phyloP scores from a whole-genome alignment of 2,888 invertebrate genomes.

The Papilio gigon region DNA sequence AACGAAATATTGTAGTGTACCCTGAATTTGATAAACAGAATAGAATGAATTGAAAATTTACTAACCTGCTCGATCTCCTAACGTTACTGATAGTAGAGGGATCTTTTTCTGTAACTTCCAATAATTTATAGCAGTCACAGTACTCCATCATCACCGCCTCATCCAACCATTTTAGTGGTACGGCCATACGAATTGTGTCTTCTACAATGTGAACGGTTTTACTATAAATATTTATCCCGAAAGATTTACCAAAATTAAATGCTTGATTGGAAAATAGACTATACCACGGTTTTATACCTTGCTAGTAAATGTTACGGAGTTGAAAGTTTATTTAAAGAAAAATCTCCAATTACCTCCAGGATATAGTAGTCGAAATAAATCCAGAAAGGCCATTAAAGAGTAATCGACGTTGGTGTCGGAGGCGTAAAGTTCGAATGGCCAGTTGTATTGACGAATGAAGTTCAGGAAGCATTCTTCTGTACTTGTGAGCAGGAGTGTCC shows the following conservation, averaged over 20 bases:
- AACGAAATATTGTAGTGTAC: no score
- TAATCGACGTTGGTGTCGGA: slow-evolving; percentile 53
- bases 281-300: no score
- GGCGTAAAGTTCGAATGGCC: slow-evolving; percentile 71
- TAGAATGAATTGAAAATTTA: slow-evolving; percentile 22
- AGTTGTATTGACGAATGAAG: slow-evolving; percentile 58
- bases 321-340: not conserved
- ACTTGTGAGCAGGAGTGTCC: slow-evolving; percentile 59
- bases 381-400: slow-evolving; percentile 67
- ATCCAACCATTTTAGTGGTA: slow-evolving; percentile 67
- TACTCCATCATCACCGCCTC: slow-evolving; percentile 54
- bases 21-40: no score
- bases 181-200: slow-evolving; percentile 57
- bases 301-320: no score
- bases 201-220: slow-evolving; percentile 50
- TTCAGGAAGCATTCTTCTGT: slow-evolving; percentile 55
- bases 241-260: not conserved
- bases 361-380: slow-evolving; percentile 66
- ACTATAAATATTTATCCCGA: not conserved
- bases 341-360: slow-evolving; percentile 62
- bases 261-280: no score
- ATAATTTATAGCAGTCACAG: slow-evolving; percentile 60
- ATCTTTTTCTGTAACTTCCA: slow-evolving; percentile 54
- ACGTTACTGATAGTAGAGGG: slow-evolving; percentile 47
- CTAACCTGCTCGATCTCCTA: slow-evolving; percentile 54